Evolutionary conservation across 1,140 invertebrate species (phyloP).

Genomic region (Drosophila quadrilineata): DNA sequence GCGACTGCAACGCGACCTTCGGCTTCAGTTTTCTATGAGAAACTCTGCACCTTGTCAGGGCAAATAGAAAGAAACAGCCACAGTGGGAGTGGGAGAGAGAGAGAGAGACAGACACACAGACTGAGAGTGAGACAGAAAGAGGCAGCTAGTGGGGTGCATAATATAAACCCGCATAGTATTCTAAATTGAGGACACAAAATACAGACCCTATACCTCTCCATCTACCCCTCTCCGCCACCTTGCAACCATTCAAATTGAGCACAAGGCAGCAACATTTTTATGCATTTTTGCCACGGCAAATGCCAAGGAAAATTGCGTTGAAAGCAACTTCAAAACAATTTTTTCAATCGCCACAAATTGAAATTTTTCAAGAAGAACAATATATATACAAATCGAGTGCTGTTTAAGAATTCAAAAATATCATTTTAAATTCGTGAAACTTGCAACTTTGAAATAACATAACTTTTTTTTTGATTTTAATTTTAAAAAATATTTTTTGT

Average conservation of each 20-base stretch:
- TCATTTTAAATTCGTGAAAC: no score
- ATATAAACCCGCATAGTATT: slow-evolving; percentile 3
- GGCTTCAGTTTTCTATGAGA: slow-evolving; percentile 46
- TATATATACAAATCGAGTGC: no score
- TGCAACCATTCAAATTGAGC: slow-evolving; percentile 6
- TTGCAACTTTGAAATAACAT: no score
- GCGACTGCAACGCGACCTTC: slow-evolving; percentile 58
- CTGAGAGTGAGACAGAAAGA: not conserved
- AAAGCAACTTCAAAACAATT: slow-evolving; percentile 39
- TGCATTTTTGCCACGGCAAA: slow-evolving; percentile 41
- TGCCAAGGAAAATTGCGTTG: slow-evolving; percentile 42
- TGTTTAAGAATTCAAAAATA: no score
- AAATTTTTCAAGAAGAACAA: no score
- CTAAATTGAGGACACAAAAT: slow-evolving; percentile 18
- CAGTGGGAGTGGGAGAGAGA: not conserved
- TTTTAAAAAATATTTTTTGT: no score
- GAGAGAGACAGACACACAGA: not conserved
- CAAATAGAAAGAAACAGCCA: not conserved
- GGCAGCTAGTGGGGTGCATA: slow-evolving; percentile 15
- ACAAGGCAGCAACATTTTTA: slow-evolving; percentile 29
- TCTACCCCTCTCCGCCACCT: no score
- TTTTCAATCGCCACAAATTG: slow-evolving; percentile 58
- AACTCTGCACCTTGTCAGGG: slow-evolving; percentile 66
- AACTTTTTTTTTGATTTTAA: no score
- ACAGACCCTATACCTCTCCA: no score